These are phyloP conservation scores for Brevipalpus yothersi DNA, from an alignment of 1,140 invertebrate genomes.

Conservation along the genomic window DNA sequence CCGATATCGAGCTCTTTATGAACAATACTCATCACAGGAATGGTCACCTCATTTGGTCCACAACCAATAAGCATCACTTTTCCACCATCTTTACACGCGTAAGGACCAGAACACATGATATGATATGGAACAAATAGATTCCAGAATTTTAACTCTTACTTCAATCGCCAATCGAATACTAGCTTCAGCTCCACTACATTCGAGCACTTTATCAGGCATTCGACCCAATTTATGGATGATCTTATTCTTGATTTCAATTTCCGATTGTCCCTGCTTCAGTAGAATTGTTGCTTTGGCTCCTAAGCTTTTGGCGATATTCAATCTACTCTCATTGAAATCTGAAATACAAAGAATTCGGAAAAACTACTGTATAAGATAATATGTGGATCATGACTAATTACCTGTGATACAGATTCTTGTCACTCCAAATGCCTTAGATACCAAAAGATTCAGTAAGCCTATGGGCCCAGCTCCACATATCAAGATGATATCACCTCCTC, in stretches of 20 bases:
- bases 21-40: slow-evolving; percentile 54
- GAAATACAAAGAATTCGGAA: not conserved
- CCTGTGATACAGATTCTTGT: not conserved
- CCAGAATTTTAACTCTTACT: slow-evolving; percentile 25
- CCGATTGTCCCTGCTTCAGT: slow-evolving; percentile 24
- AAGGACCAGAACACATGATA: not conserved
- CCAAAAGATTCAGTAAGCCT: slow-evolving; percentile 36
- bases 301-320: slow-evolving; percentile 38
- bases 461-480: slow-evolving; percentile 75
- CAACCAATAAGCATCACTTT: slow-evolving; percentile 58
- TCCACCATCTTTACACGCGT: slow-evolving; percentile 34
- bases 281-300: slow-evolving; percentile 48
- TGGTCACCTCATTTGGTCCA: slow-evolving; percentile 43
- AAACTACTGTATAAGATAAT: not conserved
- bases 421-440: slow-evolving; percentile 1
- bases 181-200: slow-evolving; percentile 29
- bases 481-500: slow-evolving; percentile 45
- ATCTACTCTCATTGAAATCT: slow-evolving; percentile 16
- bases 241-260: slow-evolving; percentile 29
- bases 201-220: slow-evolving; percentile 1
- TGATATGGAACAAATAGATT: slow-evolving; percentile 27
- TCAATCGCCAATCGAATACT: slow-evolving; percentile 45
- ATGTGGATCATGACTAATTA: not conserved
- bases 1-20: slow-evolving; percentile 64
- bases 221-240: slow-evolving; percentile 33